Evolutionary conservation across 2,113 vertebrate species (phyloP), one percentile per base, ranked within the genome.

Genomic region (Prionailurus bengalensis): DNA sequence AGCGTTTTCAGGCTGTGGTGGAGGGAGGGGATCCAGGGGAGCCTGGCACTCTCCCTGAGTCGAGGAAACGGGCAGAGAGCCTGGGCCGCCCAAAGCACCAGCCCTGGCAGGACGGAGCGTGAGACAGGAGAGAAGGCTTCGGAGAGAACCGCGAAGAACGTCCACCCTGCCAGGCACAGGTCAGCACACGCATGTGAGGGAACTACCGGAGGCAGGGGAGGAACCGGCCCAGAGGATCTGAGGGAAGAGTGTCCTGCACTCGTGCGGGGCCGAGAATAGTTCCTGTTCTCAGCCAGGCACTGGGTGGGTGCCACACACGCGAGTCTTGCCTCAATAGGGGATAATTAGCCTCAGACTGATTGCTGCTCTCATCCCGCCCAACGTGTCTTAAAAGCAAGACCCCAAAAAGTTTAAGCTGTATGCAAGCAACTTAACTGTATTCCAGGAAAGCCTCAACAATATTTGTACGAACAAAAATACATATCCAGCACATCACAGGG

Each of bases 281-380:
- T 55, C 25, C 51, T 39, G 13, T 15, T 53, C 6, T 19, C 33
- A 53, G 55, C 42, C 5, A 15, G 68, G 42, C 27, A 1, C 6
- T 8, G 65, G 85, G 55, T 5, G 5, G 42, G 27, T 4, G 7
- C 42, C 48, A 27, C 1, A 0, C 9, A 4, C 0, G 0, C 19
- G 66, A 14, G 70, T 13, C 48, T 12, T 17, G 70, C 36, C 81
- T 68, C 31, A 1, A 1, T 16, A 4, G 36, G 10, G 36, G 14
- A 5, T 11, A 1, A 5, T 1, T 10, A 39, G 39, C 63, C 8
- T 25, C n/a, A 16, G 63, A 4, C 10, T 14, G 76, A 36, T 25
- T 10, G 1, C 39, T 11, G 25, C 63, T n/a, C 31, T 51, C 25
- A 29, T 61, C 16, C 17, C 0, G 17, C 80, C 87, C 73, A 13